These are phyloP conservation scores for Tetanocera ferruginea DNA, from an alignment of 2,888 invertebrate species.

Conservation along the genomic window DNA sequence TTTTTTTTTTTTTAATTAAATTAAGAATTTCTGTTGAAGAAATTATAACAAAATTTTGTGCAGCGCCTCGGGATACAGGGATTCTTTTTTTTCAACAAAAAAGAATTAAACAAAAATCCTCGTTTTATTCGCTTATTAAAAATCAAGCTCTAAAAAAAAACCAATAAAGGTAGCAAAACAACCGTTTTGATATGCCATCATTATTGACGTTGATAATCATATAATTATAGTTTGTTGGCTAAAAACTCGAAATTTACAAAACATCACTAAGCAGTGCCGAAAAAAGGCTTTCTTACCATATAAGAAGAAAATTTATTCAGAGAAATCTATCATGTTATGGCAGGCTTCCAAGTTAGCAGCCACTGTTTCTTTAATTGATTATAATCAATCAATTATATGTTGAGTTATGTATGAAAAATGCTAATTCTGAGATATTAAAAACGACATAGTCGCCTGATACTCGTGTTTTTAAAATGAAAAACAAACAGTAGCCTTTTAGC, in stretches of 20 bases:
- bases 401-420: no score
- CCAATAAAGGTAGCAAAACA: neutral
- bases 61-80: neutral
- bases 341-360: no score
- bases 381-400: no score
- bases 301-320: neutral
- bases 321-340: neutral
- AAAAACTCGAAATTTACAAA: no score
- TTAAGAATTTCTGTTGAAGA: slow-evolving; percentile 25
- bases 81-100: no score
- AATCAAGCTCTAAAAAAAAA: neutral
- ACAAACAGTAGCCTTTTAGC: no score
- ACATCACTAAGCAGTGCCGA: neutral
- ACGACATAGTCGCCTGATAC: no score
- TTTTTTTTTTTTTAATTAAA: slow-evolving; percentile 4
- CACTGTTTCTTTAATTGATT: no score
- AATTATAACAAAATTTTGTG: slow-evolving; percentile 9
- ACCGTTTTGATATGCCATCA: slow-evolving; percentile 17
- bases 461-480: no score
- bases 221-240: neutral
- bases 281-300: neutral
- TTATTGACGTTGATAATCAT: slow-evolving; percentile 25
- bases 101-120: no score
- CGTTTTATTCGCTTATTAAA: neutral
- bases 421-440: no score